phyloP scores from a whole-genome alignment of 2,888 invertebrate species.

The Chrysolina haemoptera region DNA sequence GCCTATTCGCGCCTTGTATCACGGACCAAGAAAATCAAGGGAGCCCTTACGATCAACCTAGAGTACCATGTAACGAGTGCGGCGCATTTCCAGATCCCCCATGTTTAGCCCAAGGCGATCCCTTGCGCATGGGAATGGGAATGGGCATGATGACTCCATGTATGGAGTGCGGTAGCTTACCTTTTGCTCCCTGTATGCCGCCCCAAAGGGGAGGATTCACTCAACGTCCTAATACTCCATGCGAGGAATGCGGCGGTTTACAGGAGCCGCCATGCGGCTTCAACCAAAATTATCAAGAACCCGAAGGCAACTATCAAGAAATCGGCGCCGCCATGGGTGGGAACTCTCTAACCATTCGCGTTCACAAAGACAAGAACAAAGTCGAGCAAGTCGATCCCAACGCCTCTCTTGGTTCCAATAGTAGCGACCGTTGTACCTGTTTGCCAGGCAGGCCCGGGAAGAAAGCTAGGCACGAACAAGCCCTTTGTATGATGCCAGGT shows the following conservation, averaged over 20 bases:
- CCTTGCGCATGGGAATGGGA: constrained; percentile 27
- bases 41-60: background rate
- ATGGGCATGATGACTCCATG: constrained; percentile 48
- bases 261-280: constrained; percentile 17
- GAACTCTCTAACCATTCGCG: constrained; percentile 77
- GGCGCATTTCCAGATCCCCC: constrained; percentile 39
- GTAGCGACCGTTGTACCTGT: constrained; percentile 56
- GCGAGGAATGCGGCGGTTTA: constrained; percentile 29
- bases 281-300: constrained; percentile 7
- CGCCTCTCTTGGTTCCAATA: constrained; percentile 11
- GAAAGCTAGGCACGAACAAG: constrained; percentile 27
- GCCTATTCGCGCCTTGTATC: constrained; percentile 42
- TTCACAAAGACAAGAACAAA: constrained; percentile 74
- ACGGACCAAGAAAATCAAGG: constrained; percentile 22
- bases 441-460: constrained; percentile 40
- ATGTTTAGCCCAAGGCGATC: constrained; percentile 33
- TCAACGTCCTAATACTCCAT: constrained; percentile 30
- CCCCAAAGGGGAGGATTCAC: background rate
- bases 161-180: constrained; percentile 52
- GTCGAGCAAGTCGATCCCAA: constrained; percentile 66
- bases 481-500: background rate
- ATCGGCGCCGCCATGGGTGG: constrained; percentile 78
- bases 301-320: constrained; percentile 74
- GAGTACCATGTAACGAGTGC: constrained; percentile 57
- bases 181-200: constrained; percentile 42